phyloP scores from a whole-genome alignment of 2,888 invertebrate species.

The Amphipoea lucens region DNA sequence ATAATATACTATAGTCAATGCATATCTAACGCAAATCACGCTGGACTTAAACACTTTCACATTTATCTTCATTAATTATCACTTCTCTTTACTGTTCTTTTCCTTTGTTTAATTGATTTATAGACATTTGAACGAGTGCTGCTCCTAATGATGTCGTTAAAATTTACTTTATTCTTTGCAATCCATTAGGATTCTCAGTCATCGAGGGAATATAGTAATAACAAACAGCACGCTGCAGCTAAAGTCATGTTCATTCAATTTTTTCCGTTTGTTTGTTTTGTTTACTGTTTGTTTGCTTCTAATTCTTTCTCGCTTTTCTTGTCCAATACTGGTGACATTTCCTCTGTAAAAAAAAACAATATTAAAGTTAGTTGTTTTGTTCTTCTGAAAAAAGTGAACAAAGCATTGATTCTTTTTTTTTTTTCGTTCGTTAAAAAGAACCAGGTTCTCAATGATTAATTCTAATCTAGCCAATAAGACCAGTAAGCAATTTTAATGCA shows the following conservation, averaged over 20 bases:
- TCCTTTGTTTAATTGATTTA: neutral
- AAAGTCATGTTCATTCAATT: neutral
- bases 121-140: neutral
- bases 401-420: neutral
- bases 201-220: neutral
- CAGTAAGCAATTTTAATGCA: too few species aligned
- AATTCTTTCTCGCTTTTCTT: conserved; percentile 62
- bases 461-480: too few species aligned
- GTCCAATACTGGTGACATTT: conserved; percentile 74
- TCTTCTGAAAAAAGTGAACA: neutral
- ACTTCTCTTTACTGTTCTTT: neutral
- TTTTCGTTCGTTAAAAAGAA: neutral
- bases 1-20: too few species aligned
- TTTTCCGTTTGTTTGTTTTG: neutral
- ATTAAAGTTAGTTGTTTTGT: neutral
- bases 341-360: conserved; percentile 76
- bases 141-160: neutral
- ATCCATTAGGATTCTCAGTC: conserved; percentile 1
- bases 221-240: neutral
- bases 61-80: neutral
- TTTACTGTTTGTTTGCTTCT: conserved; percentile 50
- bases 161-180: neutral
- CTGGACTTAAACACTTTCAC: neutral
- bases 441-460: too few species aligned
- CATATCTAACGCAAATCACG: too few species aligned